These are phyloP conservation scores for Macrosteles quadrilineatus DNA, from an alignment of 1,140 invertebrate genomes.

Conservation along the genomic window DNA sequence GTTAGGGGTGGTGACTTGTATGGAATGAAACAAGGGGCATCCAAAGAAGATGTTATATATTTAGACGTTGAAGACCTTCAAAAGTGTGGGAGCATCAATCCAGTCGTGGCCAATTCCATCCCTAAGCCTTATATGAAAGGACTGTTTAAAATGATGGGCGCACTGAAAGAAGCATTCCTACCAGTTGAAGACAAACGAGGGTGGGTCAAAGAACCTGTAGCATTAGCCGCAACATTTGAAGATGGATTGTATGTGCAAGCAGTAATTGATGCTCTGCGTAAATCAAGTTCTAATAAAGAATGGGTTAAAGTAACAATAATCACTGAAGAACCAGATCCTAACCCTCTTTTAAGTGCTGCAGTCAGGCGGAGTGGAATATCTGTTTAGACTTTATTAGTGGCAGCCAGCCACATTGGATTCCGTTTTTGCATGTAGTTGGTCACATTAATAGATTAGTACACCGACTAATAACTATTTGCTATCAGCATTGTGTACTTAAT, in stretches of 20 bases:
- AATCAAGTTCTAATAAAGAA: slow-evolving; percentile 79
- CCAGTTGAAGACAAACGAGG: slow-evolving; percentile 80
- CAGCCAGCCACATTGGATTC: no score
- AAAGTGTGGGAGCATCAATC: slow-evolving; percentile 41
- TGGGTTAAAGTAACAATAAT: slow-evolving; percentile 85
- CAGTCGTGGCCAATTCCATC: slow-evolving; percentile 56
- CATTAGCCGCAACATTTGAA: slow-evolving; percentile 88
- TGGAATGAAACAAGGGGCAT: slow-evolving; percentile 57
- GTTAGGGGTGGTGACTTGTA: slow-evolving; percentile 76
- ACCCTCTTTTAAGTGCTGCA: slow-evolving; percentile 77
- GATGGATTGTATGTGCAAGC: slow-evolving; percentile 95
- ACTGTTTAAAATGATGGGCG: slow-evolving; percentile 86
- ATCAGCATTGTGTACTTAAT: no score
- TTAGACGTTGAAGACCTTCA: slow-evolving; percentile 80
- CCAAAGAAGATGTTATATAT: slow-evolving; percentile 76
- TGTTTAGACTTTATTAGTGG: no score
- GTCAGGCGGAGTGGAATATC: slow-evolving; percentile 77
- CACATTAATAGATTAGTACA: no score
- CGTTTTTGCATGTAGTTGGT: no score
- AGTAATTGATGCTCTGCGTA: slow-evolving; percentile 85
- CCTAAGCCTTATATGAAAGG: slow-evolving; percentile 88
- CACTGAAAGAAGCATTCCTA: slow-evolving; percentile 87
- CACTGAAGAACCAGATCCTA: slow-evolving; percentile 83
- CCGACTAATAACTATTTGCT: no score
- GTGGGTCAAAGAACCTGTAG: slow-evolving; percentile 81